Percentiles rank a stretch among this genome's conserved stretches.
phyloP scores from a whole-genome alignment of 2,888 invertebrate genomes.

The Polia nebulosa region DNA sequence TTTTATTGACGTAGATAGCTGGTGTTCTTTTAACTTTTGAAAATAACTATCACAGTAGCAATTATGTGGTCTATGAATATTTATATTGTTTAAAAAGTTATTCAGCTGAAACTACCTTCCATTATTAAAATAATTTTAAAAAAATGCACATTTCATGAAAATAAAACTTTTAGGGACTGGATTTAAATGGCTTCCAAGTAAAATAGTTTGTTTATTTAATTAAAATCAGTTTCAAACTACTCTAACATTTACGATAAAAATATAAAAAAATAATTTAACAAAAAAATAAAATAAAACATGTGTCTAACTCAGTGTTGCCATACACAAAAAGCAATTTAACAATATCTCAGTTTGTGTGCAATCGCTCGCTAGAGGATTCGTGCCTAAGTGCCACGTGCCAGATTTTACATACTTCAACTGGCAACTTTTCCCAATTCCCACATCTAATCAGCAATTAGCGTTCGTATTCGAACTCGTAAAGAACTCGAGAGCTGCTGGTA shows the following conservation, averaged over 20 bases:
- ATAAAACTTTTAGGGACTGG: no score
- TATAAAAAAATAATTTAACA: no score
- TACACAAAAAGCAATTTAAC: constrained; percentile 50
- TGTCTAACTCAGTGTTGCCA: constrained; percentile 19
- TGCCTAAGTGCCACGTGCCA: constrained; percentile 49
- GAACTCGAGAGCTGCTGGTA: constrained; percentile 63
- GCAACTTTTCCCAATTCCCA: constrained; percentile 66
- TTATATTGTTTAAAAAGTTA: no score
- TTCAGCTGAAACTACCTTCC: no score
- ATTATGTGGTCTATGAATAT: not conserved
- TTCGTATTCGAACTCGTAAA: constrained; percentile 64
- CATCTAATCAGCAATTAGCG: constrained; percentile 72
- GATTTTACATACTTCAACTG: constrained; percentile 64
- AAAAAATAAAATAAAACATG: not conserved
- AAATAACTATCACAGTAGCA: not conserved
- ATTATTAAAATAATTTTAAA: no score
- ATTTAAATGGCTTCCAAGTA: no score
- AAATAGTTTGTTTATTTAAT: no score
- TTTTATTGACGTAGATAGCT: not conserved
- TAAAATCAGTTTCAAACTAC: no score
- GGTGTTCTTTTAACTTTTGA: not conserved
- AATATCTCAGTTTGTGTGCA: constrained; percentile 37
- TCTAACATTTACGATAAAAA: no score
- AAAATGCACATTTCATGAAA: no score
- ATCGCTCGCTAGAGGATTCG: constrained; percentile 53